Percentiles rank a stretch among this genome's conserved stretches.
Evolutionary conservation across 2,888 invertebrate genomes (phyloP).

Genomic region (Luperina nickerlii): DNA sequence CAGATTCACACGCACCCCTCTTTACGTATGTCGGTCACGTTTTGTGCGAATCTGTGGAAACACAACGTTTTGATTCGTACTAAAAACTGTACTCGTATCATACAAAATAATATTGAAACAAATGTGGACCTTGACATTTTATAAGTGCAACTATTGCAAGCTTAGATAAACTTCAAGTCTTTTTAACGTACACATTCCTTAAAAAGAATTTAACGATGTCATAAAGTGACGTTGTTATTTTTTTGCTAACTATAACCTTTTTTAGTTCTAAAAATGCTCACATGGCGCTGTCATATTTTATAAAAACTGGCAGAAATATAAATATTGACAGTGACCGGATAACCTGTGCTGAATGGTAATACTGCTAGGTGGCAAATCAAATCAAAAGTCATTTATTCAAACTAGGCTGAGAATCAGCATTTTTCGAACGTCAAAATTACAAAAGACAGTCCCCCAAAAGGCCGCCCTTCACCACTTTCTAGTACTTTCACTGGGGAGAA

Average conservation of each 20-base stretch:
- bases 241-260: neutral
- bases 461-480: no score
- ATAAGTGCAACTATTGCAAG: neutral
- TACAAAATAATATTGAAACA: neutral
- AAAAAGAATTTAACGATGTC: neutral
- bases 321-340: neutral
- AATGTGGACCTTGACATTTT: slow-evolving; percentile 16
- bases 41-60: slow-evolving; percentile 56
- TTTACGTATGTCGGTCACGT: slow-evolving; percentile 69
- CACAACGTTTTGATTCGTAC: slow-evolving; percentile 41
- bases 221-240: neutral
- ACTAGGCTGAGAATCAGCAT: no score
- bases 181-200: neutral
- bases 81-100: neutral
- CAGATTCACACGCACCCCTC: slow-evolving; percentile 58
- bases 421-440: no score
- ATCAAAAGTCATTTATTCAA: no score
- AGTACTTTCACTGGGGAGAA: no score
- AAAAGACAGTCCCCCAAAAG: no score
- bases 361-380: neutral
- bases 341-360: neutral
- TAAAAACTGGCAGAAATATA: neutral
- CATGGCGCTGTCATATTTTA: neutral
- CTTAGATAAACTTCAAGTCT: neutral
- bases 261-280: neutral